Conservation (phyloP, 2,888 invertebrate genomes). For the Conchocele bisecta region DNA sequence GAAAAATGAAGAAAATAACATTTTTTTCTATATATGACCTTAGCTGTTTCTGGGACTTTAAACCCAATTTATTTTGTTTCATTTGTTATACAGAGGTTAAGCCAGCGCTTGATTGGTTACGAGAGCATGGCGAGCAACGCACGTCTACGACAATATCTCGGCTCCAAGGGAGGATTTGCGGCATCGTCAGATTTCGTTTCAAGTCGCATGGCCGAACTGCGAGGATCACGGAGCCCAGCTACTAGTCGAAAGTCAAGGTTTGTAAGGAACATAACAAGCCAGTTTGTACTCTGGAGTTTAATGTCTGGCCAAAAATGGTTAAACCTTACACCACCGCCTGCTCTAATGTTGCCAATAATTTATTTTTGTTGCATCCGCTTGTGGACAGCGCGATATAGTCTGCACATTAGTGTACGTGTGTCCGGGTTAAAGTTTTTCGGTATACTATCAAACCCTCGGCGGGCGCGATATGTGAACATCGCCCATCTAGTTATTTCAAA, state of each 20-base stretch:
- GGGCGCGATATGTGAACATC: no score
- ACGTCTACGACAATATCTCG: constrained; percentile 72
- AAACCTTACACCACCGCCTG: background rate
- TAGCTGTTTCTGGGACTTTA: no score
- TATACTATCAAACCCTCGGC: no score
- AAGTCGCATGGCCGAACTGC: constrained; percentile 76
- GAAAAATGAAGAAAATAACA: no score
- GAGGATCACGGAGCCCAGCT: constrained; percentile 63
- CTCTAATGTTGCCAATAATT: background rate
- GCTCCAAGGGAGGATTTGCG: constrained; percentile 74
- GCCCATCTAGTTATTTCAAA: no score
- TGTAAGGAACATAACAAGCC: background rate
- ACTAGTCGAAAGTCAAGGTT: constrained; percentile 55
- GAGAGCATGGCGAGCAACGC: constrained; percentile 74
- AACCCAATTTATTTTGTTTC: no score
- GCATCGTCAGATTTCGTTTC: constrained; percentile 73
- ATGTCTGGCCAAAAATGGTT: background rate
- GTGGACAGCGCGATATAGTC: no score
- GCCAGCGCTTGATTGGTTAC: constrained; percentile 69
- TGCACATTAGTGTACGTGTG: no score
- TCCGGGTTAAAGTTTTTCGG: no score
- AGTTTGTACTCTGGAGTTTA: background rate
- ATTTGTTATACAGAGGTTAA: constrained; percentile 64
- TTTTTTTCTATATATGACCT: no score
- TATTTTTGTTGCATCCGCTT: background rate